Percentiles rank a stretch among this genome's conserved stretches.
These are phyloP conservation scores for Siphamia tubifer DNA, from an alignment of 2,113 vertebrate species.

Conservation along the genomic window DNA sequence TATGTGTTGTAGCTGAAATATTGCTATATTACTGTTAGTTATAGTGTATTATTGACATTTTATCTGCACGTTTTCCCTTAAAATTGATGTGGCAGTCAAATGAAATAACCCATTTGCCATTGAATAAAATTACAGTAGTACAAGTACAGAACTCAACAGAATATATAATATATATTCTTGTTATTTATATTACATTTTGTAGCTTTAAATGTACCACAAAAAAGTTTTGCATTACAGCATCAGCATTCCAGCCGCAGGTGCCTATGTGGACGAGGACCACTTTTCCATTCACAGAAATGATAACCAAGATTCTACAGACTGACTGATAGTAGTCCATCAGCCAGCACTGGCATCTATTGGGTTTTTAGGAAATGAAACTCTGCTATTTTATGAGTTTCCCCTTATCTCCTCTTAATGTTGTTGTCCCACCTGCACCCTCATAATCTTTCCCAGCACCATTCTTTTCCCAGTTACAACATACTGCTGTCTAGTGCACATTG, in stretches of 20 bases:
- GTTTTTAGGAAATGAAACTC: slow-evolving; percentile 79
- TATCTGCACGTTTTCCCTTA: no score
- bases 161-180: no score
- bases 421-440: slow-evolving; percentile 43
- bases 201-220: background rate
- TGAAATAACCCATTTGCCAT: no score
- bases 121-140: no score
- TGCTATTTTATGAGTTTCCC: slow-evolving; percentile 69
- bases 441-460: slow-evolving; percentile 39
- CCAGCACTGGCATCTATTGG: slow-evolving; percentile 31
- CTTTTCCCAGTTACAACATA: background rate
- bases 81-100: no score
- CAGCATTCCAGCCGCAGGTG: slow-evolving; percentile 7
- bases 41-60: no score
- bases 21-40: no score
- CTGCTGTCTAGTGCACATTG: slow-evolving; percentile 11
- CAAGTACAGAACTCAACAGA: no score
- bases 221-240: background rate
- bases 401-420: slow-evolving; percentile 71
- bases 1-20: no score
- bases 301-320: slow-evolving; percentile 31
- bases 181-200: background rate
- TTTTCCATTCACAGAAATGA: slow-evolving; percentile 30
- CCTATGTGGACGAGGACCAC: background rate
- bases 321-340: slow-evolving; percentile 42